A percentile compares a stretch with the other conserved stretches of the same genome.
Conservation (phyloP, 2,113 vertebrate genomes). For the Cinclus mexicanus region DNA sequence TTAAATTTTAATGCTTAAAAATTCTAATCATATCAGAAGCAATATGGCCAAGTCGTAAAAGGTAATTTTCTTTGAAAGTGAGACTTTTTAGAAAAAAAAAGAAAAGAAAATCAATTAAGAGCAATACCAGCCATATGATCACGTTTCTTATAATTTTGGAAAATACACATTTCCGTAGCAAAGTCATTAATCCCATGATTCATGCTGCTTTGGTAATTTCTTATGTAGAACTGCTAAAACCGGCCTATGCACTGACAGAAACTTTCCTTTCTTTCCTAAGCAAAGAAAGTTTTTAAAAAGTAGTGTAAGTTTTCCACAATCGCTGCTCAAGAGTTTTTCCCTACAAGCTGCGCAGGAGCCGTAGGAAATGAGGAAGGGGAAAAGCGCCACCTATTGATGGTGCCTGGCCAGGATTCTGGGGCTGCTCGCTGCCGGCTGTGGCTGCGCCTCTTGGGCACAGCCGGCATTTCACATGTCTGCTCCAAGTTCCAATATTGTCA, state of each 20-base stretch:
- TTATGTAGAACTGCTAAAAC: neutral
- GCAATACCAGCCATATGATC: neutral
- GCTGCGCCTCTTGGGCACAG: fast-evolving
- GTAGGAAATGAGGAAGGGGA: slow-evolving; percentile 37
- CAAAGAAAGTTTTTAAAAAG: neutral
- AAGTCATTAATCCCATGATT: neutral
- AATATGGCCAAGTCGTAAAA: neutral
- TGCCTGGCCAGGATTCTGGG: neutral
- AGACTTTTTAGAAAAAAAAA: neutral
- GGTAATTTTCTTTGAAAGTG: neutral
- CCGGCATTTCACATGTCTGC: neutral
- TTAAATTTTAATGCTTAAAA: neutral
- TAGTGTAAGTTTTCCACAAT: neutral
- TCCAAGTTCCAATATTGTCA: neutral
- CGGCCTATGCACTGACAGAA: neutral
- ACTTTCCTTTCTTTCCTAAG: neutral
- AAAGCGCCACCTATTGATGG: slow-evolving; percentile 78
- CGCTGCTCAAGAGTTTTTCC: neutral
- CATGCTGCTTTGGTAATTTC: neutral
- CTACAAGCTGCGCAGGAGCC: fast-evolving
- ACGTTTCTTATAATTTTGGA: neutral
- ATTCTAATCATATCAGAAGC: neutral
- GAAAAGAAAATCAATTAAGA: neutral
- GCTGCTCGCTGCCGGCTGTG: neutral
- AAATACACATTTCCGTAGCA: neutral